These are phyloP conservation scores for Hippotragus niger DNA, from an alignment of 2,113 vertebrate species.

Conservation along the genomic window DNA sequence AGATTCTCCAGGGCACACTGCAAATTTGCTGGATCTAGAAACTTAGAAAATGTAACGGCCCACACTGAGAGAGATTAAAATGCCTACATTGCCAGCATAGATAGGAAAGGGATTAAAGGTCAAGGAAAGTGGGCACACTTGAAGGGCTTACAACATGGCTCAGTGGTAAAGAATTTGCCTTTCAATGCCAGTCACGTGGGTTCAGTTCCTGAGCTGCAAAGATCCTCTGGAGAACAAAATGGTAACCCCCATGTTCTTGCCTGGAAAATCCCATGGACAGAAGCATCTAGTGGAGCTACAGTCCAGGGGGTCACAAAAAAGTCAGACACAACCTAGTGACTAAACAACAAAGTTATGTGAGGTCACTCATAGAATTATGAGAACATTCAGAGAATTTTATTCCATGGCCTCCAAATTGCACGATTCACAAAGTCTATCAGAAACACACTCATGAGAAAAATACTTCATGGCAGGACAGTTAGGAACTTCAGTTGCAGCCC, in stretches of 20 bases:
- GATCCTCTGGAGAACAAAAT: not conserved
- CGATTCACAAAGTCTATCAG: not conserved
- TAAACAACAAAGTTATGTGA: not conserved
- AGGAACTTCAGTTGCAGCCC: not conserved
- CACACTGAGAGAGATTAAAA: not conserved
- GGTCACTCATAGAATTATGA: not conserved
- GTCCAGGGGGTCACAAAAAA: not conserved
- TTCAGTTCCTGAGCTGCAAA: not conserved
- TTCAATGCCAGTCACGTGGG: not conserved
- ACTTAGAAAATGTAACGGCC: not conserved
- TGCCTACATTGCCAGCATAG: not conserved
- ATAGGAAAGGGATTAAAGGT: not conserved
- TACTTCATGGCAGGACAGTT: not conserved
- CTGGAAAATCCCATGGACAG: not conserved
- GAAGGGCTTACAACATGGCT: not conserved
- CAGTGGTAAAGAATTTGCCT: not conserved
- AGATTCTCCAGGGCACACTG: not conserved
- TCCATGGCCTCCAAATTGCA: not conserved
- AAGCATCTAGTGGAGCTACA: not conserved
- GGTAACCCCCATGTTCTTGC: not conserved
- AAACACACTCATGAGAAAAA: not conserved
- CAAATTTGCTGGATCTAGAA: not conserved
- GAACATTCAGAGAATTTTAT: not conserved
- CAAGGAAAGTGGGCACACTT: not conserved
- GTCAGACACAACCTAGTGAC: not conserved